Evolutionary conservation across 2,113 vertebrate species (phyloP), one percentile per base, ranked within the genome.

Genomic region (Nothobranchius kuhntae): DNA sequence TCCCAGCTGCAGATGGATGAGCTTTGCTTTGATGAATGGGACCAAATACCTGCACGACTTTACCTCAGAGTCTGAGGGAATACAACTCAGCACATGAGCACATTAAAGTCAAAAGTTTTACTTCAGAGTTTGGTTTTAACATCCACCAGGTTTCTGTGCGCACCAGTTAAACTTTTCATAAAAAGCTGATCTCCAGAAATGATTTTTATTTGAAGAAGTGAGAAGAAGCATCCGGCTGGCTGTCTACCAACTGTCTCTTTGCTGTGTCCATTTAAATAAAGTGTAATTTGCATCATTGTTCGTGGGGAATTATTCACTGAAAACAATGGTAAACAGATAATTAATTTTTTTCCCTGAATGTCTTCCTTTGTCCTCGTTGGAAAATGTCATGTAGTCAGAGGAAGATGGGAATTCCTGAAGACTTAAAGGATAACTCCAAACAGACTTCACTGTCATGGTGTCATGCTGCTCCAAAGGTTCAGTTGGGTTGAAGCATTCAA

Each of bases 61-160:
- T 80, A 30, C 73, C 53, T 45, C 71, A 77, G 75, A 55, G 59
- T 53, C 60, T 5, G 40, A 65, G 80, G 70, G 77, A 85, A 71
- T 75, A 58, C 69, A 82, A 75, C 79, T 84, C 73, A 57, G 65
- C 61, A 82, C 78, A 67, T 73, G 47, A 69, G 62, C 6, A 17
- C 78, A 68, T 79, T 82, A 68, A 78, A 87, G 78, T 82, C 81
- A 66, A 73, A 85, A 75, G 61, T 86, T 85, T 82, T 72, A 73
- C 83, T 87, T 74, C 61, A 71, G 80, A 73, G 69, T 68, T 85
- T 77, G 67, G 65, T 77, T 88, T 87, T 66, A 74, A 81, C 30
- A 69, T 84, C 75, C 78, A 70, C 65, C 78, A 78, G 71, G 54
- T 77, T 61, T 77, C 58, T 40, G 58, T 13, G 6, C 7, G 38